phyloP scores from a whole-genome alignment of 2,888 invertebrate genomes.

The Ormyrus labotus region DNA sequence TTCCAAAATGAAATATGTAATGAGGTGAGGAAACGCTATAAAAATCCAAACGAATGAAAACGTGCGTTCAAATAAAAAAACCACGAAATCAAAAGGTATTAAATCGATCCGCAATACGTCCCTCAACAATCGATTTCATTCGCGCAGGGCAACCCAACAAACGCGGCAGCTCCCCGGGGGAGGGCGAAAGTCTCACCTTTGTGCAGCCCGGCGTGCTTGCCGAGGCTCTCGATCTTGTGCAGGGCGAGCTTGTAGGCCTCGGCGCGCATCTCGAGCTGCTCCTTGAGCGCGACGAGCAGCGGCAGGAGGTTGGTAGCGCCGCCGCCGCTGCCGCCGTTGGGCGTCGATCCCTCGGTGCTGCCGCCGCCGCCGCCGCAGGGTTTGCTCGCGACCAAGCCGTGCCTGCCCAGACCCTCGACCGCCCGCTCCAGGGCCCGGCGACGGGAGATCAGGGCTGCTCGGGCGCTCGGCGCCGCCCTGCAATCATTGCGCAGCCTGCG shows the following conservation, averaged over 20 bases:
- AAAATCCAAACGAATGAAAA: no score
- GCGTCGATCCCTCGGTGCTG: constrained; percentile 25
- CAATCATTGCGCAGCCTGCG: background rate
- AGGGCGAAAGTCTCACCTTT: constrained; percentile 61
- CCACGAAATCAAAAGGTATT: no score
- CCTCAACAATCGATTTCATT: no score
- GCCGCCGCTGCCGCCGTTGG: background rate
- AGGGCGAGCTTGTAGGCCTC: constrained; percentile 92
- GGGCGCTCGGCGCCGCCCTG: constrained; percentile 78
- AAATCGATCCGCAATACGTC: no score
- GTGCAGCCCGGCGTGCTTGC: constrained; percentile 74
- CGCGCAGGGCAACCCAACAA: no score
- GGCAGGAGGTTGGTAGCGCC: constrained; percentile 79
- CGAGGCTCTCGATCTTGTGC: constrained; percentile 84
- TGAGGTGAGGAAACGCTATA: no score
- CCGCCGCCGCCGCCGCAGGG: background rate
- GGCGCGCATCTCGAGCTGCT: constrained; percentile 88
- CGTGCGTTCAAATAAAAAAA: no score
- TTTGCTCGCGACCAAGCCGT: constrained; percentile 82
- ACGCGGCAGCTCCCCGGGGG: no score
- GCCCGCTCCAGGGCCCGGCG: constrained; percentile 88
- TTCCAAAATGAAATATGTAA: no score
- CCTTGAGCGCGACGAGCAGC: constrained; percentile 88
- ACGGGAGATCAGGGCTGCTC: constrained; percentile 82
- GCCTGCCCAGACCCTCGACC: constrained; percentile 90